Percentiles rank a stretch among this genome's conserved stretches.
phyloP scores from a whole-genome alignment of 2,797 vertebrate species.

The Pseudochirops cupreus region DNA sequence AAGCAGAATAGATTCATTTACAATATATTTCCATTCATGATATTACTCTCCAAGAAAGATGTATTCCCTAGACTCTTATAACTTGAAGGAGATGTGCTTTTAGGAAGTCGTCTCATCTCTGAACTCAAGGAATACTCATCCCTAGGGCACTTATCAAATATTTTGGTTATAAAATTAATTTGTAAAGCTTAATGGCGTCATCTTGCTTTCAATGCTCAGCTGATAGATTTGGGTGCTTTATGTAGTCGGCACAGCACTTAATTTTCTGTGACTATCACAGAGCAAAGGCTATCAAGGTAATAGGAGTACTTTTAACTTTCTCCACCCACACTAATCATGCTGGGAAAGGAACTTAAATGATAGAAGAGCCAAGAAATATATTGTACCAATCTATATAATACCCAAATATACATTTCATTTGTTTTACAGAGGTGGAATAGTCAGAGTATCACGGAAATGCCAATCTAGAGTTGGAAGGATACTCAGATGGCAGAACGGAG shows the following conservation, averaged over 20 bases:
- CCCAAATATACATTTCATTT: background rate
- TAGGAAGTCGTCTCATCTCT: slow-evolving; percentile 31
- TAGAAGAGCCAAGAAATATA: fast-evolving
- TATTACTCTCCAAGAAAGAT: background rate
- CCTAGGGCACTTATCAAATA: slow-evolving; percentile 20
- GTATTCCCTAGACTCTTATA: background rate
- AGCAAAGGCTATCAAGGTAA: background rate
- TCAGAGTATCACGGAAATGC: background rate
- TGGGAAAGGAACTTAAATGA: background rate
- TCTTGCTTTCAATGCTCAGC: background rate
- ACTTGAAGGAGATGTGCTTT: slow-evolving; percentile 36
- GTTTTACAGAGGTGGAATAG: background rate
- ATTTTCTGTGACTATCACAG: background rate
- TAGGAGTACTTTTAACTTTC: background rate
- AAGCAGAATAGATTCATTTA: slow-evolving; percentile 10
- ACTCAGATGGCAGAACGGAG: background rate
- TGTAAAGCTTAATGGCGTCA: background rate
- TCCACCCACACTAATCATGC: background rate
- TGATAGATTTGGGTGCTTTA: background rate
- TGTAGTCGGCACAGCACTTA: fast-evolving
- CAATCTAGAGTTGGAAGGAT: background rate
- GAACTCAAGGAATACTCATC: slow-evolving; percentile 5
- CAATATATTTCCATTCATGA: slow-evolving; percentile 13
- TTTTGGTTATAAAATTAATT: background rate
- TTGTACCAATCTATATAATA: background rate